Evolutionary conservation across 2,797 vertebrate genomes (phyloP).

Genomic region (Mus caroli): DNA sequence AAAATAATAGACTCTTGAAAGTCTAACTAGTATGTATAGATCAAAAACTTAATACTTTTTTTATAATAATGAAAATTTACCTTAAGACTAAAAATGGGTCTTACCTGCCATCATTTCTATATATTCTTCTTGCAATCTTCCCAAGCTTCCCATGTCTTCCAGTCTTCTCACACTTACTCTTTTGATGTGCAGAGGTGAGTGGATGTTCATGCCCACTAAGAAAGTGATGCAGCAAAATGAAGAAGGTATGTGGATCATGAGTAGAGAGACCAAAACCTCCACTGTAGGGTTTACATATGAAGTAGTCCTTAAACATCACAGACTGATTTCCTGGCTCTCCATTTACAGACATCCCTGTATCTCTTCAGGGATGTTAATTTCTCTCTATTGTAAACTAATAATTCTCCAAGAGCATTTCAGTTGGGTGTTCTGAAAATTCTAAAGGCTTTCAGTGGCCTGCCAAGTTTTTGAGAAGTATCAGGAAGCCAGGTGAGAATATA

Average conservation of each 20-base stretch:
- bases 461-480: slow-evolving; percentile 16
- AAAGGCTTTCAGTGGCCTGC: slow-evolving; percentile 12
- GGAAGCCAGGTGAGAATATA: background rate
- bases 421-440: slow-evolving; percentile 38
- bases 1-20: background rate
- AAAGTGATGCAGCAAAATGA: slow-evolving; percentile 8
- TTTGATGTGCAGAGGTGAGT: background rate
- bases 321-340: background rate
- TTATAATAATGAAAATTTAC: background rate
- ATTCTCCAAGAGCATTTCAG: slow-evolving; percentile 26
- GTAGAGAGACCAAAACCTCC: background rate
- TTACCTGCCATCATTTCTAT: background rate
- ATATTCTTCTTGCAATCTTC: background rate
- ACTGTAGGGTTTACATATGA: background rate
- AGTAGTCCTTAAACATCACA: slow-evolving; percentile 37
- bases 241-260: background rate
- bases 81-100: background rate
- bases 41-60: background rate
- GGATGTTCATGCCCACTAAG: slow-evolving; percentile 33
- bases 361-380: slow-evolving; percentile 38
- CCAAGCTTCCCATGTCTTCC: background rate
- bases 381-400: slow-evolving; percentile 54
- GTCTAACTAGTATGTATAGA: background rate
- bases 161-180: background rate
- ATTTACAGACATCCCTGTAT: slow-evolving; percentile 27